phyloP scores from a whole-genome alignment of 2,888 invertebrate genomes.

The Athetis lepigone region DNA sequence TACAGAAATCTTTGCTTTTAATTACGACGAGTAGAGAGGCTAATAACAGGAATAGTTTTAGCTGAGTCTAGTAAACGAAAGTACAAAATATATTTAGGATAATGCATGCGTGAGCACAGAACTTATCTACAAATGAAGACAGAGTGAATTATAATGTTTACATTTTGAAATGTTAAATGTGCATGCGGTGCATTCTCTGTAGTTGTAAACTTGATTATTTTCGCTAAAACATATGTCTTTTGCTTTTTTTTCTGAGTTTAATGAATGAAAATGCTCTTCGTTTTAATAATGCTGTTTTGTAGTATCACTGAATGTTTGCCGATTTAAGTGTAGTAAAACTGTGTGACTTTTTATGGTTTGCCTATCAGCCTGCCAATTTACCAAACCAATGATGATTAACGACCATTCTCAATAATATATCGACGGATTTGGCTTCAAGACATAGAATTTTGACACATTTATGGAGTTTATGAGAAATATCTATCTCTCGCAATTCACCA shows the following conservation, averaged over 20 bases:
- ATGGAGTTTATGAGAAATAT: too few relatives aligned
- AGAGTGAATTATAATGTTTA: constrained; percentile 52
- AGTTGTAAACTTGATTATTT: constrained; percentile 30
- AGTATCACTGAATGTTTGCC: too few relatives aligned
- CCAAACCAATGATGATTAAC: too few relatives aligned
- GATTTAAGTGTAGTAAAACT: too few relatives aligned
- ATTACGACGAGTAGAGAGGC: constrained; percentile 41
- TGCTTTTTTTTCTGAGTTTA: neutral
- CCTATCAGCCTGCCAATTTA: too few relatives aligned
- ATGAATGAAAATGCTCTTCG: neutral
- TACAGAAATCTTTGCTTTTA: constrained; percentile 55
- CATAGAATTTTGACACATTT: too few relatives aligned
- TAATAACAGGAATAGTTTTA: constrained; percentile 54
- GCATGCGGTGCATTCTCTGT: constrained; percentile 39
- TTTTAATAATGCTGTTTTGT: too few relatives aligned
- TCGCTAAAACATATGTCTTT: neutral
- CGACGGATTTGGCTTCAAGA: too few relatives aligned
- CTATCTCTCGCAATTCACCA: too few relatives aligned
- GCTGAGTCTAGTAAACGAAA: constrained; percentile 39
- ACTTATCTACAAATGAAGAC: constrained; percentile 45
- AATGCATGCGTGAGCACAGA: constrained; percentile 44
- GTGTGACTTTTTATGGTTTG: too few relatives aligned
- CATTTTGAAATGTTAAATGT: constrained; percentile 41
- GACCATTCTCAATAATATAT: too few relatives aligned
- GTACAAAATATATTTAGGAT: constrained; percentile 49